A percentile compares a stretch with the other conserved stretches of the same genome.
phyloP scores from a whole-genome alignment of 2,797 vertebrate genomes.

The Anas flavirostris region DNA sequence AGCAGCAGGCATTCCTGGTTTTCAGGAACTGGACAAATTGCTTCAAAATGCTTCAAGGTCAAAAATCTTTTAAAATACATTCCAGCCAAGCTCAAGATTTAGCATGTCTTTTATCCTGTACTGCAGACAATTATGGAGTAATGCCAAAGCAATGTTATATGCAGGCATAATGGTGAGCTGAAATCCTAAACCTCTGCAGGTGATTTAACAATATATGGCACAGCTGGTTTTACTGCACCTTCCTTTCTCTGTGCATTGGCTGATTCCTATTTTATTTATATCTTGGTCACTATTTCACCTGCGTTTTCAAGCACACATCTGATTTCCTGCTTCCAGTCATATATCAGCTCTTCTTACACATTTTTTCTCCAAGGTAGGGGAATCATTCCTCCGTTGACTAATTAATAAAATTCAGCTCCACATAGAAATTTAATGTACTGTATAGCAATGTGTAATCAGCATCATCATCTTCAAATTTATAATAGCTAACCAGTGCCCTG shows the following conservation, averaged over 20 bases:
- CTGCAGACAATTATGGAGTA: slow-evolving; percentile 50
- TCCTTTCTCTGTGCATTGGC: neutral
- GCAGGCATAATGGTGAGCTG: slow-evolving; percentile 15
- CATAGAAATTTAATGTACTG: neutral
- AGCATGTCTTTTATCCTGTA: neutral
- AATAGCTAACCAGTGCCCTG: neutral
- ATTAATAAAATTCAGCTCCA: neutral
- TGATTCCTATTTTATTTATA: neutral
- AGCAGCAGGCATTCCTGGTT: slow-evolving; percentile 56
- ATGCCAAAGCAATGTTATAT: slow-evolving; percentile 25
- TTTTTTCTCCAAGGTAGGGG: neutral
- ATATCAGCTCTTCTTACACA: neutral
- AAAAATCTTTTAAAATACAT: slow-evolving; percentile 22
- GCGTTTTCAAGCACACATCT: neutral
- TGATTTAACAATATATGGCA: slow-evolving; percentile 46
- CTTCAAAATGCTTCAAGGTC: slow-evolving; percentile 61
- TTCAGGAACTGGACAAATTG: slow-evolving; percentile 50
- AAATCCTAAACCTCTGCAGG: slow-evolving; percentile 7
- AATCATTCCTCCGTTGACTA: neutral
- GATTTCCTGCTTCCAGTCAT: neutral
- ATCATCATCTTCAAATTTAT: neutral
- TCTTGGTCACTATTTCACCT: neutral
- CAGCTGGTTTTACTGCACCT: neutral
- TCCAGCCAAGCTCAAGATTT: slow-evolving; percentile 19
- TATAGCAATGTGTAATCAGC: neutral